A percentile compares a stretch with the other conserved stretches of the same genome.
These are phyloP conservation scores for Ophiodon elongatus DNA, from an alignment of 2,113 vertebrate species.

Conservation along the genomic window DNA sequence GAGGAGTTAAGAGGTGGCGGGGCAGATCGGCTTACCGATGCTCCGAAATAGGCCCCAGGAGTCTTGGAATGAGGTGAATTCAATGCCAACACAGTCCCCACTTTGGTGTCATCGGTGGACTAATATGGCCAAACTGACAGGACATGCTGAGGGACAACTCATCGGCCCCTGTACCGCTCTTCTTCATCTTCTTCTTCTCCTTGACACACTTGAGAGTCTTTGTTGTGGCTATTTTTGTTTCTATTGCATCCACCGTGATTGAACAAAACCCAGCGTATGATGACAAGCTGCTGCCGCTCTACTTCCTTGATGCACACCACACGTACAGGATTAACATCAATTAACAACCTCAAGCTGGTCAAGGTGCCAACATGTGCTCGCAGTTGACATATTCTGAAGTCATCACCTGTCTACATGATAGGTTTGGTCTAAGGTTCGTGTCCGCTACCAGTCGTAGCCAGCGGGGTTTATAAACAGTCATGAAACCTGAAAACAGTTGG, in stretches of 20 bases:
- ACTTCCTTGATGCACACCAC: background rate
- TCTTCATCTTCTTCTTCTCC: slow-evolving; percentile 19
- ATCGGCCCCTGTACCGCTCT: background rate
- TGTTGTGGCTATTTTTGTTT: slow-evolving; percentile 53
- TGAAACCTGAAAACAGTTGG: slow-evolving; percentile 74
- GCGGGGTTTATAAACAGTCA: slow-evolving; percentile 58
- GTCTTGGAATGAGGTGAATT: slow-evolving; percentile 86
- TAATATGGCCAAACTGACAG: slow-evolving; percentile 78
- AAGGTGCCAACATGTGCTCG: slow-evolving; percentile 19
- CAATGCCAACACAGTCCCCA: slow-evolving; percentile 74
- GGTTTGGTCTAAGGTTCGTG: slow-evolving; percentile 13
- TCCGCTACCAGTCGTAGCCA: slow-evolving; percentile 5
- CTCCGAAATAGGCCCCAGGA: slow-evolving; percentile 82
- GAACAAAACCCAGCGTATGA: slow-evolving; percentile 8
- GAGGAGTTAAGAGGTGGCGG: slow-evolving; percentile 72
- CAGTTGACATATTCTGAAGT: slow-evolving; percentile 64
- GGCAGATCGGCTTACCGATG: slow-evolving; percentile 76
- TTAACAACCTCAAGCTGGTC: slow-evolving; percentile 12
- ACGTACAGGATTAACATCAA: slow-evolving; percentile 12
- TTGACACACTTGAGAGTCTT: slow-evolving; percentile 21
- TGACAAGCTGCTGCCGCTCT: background rate
- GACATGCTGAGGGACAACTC: slow-evolving; percentile 30
- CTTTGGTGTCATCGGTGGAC: slow-evolving; percentile 78
- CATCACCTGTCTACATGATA: slow-evolving; percentile 64
- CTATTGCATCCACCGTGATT: slow-evolving; percentile 4